Evolutionary conservation across 2,888 invertebrate genomes (phyloP).

Genomic region (Hirtodrosophila trivittata): DNA sequence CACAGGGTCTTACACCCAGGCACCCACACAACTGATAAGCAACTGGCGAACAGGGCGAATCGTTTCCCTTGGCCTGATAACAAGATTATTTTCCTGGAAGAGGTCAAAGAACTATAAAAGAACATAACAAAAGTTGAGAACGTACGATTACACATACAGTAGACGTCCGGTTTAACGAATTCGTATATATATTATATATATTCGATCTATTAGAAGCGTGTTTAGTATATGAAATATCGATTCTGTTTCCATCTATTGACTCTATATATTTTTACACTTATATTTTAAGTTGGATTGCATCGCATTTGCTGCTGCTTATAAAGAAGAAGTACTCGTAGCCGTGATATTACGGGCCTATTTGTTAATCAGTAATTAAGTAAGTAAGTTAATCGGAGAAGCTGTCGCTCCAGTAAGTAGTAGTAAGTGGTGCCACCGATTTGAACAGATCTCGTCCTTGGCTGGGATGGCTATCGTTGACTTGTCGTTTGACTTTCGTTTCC

Average conservation of each 20-base stretch:
- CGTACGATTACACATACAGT: no score
- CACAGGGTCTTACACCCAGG: neutral
- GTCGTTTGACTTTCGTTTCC: conserved; percentile 51
- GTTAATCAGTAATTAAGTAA: neutral
- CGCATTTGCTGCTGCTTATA: neutral
- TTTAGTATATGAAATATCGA: no score
- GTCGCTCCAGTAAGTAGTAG: conserved; percentile 85
- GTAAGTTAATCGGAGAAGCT: conserved; percentile 84
- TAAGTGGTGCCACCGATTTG: conserved; percentile 84
- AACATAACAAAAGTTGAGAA: no score
- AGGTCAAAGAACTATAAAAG: no score
- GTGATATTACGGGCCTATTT: no score
- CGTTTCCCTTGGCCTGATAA: neutral
- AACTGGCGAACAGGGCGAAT: neutral
- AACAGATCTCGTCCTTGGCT: conserved; percentile 83
- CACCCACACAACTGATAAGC: neutral
- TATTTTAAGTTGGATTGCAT: neutral
- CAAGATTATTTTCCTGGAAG: neutral
- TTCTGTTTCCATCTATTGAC: no score
- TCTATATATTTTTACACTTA: neutral
- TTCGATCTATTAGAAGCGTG: no score
- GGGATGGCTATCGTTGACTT: conserved; percentile 41
- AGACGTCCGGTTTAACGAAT: no score
- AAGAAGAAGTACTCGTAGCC: neutral
- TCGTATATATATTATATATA: no score